Percentiles rank a stretch among this genome's conserved stretches.
phyloP scores from a whole-genome alignment of 2,888 invertebrate genomes.

The Zele albiditarsus region DNA sequence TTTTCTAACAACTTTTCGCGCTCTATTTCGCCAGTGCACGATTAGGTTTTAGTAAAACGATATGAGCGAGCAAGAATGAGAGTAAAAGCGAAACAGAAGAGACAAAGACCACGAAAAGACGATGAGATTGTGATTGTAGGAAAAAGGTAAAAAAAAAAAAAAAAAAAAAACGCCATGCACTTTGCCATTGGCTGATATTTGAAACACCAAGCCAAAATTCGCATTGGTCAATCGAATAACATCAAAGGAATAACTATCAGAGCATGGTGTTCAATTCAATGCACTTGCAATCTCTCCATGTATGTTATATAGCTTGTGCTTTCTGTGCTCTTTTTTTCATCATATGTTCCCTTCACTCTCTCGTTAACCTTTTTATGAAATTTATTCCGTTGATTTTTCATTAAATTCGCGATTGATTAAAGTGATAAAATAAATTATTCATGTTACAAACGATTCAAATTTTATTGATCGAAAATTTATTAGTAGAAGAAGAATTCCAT shows the following conservation, averaged over 20 bases:
- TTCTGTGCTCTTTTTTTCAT: conserved; percentile 1
- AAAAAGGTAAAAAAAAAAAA: not conserved
- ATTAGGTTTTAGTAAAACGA: not conserved
- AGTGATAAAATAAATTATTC: too few species aligned
- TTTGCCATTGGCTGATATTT: not conserved
- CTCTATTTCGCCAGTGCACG: not conserved
- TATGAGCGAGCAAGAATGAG: not conserved
- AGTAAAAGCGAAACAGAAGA: not conserved
- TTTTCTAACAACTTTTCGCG: not conserved
- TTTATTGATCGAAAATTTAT: too few species aligned
- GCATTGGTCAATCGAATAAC: conserved; percentile 22
- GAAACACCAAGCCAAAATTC: conserved; percentile 25
- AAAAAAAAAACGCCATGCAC: not conserved
- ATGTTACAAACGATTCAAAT: too few species aligned
- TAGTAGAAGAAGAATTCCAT: too few species aligned
- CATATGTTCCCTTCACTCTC: not conserved
- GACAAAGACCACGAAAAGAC: not conserved
- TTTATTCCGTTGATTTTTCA: too few species aligned
- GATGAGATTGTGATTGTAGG: not conserved
- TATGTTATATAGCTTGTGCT: not conserved
- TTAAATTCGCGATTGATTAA: too few species aligned
- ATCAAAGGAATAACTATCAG: conserved; percentile 29
- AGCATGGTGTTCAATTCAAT: conserved; percentile 27
- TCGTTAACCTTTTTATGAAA: too few species aligned
- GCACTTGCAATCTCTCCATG: conserved; percentile 13